phyloP scores from a whole-genome alignment of 1,140 invertebrate genomes.

The Pseudomyrmex concolor region DNA sequence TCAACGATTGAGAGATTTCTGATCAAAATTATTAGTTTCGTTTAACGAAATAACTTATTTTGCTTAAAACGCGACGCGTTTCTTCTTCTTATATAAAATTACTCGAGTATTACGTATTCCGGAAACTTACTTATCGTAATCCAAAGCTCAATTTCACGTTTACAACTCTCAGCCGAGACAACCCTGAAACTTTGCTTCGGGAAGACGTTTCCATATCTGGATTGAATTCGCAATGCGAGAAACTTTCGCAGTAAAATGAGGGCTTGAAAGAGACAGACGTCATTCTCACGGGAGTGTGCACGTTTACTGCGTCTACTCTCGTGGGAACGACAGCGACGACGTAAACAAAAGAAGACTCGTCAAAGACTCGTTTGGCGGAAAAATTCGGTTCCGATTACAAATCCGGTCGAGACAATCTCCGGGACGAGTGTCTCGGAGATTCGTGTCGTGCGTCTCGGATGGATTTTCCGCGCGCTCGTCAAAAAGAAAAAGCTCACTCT shows the following conservation, averaged over 20 bases:
- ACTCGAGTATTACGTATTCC: too few relatives aligned
- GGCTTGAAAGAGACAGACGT: constrained; percentile 14
- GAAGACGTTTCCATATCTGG: constrained; percentile 6
- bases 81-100: too few relatives aligned
- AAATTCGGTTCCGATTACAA: constrained; percentile 36
- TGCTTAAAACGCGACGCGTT: too few relatives aligned
- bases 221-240: constrained; percentile 18
- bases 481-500: background rate
- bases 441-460: background rate
- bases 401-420: constrained; percentile 30
- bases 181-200: constrained; percentile 9
- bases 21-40: too few relatives aligned
- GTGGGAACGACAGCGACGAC: background rate
- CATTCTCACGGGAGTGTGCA: background rate
- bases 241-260: constrained; percentile 24
- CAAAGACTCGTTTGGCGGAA: background rate
- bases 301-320: constrained; percentile 19
- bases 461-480: constrained; percentile 2
- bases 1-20: too few relatives aligned
- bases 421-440: background rate
- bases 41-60: too few relatives aligned
- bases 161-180: too few relatives aligned
- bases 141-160: too few relatives aligned
- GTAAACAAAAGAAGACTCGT: background rate
- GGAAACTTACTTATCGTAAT: too few relatives aligned